Evolutionary conservation across 2,797 vertebrate genomes (phyloP).

Genomic region (Eleutherodactylus coqui): DNA sequence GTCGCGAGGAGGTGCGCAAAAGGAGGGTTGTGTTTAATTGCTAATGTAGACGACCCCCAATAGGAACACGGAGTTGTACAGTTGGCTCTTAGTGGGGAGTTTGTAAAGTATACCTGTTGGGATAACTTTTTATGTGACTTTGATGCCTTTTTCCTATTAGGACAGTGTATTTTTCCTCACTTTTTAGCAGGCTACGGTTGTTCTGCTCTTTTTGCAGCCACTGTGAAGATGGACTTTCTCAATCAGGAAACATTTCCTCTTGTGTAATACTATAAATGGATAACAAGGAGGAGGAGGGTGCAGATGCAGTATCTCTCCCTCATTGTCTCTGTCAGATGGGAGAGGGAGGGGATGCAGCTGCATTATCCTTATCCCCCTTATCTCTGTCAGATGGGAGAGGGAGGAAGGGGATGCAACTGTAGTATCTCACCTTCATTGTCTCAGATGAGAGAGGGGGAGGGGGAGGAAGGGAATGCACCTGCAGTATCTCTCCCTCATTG

Average conservation of each 20-base stretch:
- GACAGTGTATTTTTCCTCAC: not conserved
- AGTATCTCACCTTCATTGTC: not conserved
- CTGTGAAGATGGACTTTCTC: not conserved
- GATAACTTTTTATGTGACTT: not conserved
- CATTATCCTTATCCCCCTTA: no score
- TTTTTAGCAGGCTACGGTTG: not conserved
- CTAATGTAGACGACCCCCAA: not conserved
- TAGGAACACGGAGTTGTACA: not conserved
- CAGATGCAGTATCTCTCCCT: not conserved
- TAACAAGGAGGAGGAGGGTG: not conserved
- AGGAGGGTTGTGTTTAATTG: not conserved
- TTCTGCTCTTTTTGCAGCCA: no score
- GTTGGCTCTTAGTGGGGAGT: not conserved
- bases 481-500: not conserved
- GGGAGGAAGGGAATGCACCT: not conserved
- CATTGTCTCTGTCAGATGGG: not conserved
- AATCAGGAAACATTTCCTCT: not conserved
- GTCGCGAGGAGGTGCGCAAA: not conserved
- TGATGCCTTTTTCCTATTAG: no score
- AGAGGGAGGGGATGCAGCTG: not conserved
- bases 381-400: not conserved
- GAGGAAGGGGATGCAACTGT: not conserved
- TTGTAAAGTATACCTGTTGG: not conserved
- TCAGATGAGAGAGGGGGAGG: not conserved
- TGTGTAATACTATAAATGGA: not conserved